Percentiles rank a stretch among this genome's conserved stretches.
Evolutionary conservation across 1,140 invertebrate genomes (phyloP).

Genomic region (Drosophila trapezifrons): DNA sequence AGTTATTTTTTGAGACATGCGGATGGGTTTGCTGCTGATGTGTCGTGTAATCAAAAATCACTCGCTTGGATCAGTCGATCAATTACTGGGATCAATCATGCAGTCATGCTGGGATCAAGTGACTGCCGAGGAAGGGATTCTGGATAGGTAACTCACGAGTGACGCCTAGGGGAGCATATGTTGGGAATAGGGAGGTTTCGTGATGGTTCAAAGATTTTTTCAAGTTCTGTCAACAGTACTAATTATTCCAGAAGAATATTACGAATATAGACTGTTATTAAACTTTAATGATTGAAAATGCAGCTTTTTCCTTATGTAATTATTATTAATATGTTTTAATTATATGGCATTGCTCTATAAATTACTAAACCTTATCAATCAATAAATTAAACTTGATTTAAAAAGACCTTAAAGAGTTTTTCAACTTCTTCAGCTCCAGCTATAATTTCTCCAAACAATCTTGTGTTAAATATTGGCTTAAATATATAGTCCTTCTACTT

Average conservation of each 20-base stretch:
- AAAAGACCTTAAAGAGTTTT: too few relatives aligned
- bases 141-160: not conserved
- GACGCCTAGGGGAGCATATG: conserved; percentile 13
- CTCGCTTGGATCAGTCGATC: conserved; percentile 74
- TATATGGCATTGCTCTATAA: too few relatives aligned
- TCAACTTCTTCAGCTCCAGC: too few relatives aligned
- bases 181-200: not conserved
- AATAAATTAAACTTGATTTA: too few relatives aligned
- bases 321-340: too few relatives aligned
- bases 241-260: not conserved
- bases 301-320: too few relatives aligned
- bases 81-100: conserved; percentile 74
- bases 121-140: conserved; percentile 17
- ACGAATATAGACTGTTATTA: not conserved
- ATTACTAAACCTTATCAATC: too few relatives aligned
- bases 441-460: too few relatives aligned
- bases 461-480: not conserved
- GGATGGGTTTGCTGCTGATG: conserved; percentile 42
- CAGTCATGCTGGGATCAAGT: conserved; percentile 55
- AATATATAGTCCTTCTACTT: not conserved
- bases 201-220: conserved; percentile 21
- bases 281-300: too few relatives aligned
- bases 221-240: not conserved
- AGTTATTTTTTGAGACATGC: conserved; percentile 27
- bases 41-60: conserved; percentile 75